phyloP scores from a whole-genome alignment of 1,140 invertebrate species.

The Acromyrmex heyeri region DNA sequence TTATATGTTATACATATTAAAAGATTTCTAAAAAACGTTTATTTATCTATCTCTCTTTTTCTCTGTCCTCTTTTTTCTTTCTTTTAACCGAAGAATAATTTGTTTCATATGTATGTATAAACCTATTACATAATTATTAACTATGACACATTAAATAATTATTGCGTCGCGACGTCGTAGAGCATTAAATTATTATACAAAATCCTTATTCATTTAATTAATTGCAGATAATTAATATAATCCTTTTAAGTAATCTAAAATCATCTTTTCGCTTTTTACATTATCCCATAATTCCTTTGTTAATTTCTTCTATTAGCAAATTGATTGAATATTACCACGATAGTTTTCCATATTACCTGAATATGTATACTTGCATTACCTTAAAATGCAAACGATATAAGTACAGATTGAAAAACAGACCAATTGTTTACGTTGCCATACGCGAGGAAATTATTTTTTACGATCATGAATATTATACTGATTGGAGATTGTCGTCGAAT shows the following conservation, averaged over 20 bases:
- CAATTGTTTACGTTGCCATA: not conserved
- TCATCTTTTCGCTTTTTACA: not conserved
- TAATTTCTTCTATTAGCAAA: not conserved
- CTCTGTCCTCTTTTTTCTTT: not conserved
- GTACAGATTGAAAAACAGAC: not conserved
- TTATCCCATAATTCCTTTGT: not conserved
- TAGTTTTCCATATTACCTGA: not conserved
- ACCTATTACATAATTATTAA: constrained; percentile 1
- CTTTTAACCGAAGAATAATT: not conserved
- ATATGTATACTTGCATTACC: not conserved
- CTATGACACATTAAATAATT: not conserved
- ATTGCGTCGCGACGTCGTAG: not conserved
- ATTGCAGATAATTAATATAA: not conserved
- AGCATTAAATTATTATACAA: not conserved
- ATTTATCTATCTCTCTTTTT: not conserved
- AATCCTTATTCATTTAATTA: constrained; percentile 4
- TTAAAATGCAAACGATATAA: not conserved
- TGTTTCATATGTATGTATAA: not conserved
- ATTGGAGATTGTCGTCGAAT: not conserved
- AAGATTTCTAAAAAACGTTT: not conserved
- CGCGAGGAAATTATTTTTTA: not conserved
- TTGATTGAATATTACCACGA: not conserved
- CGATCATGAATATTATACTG: constrained; percentile 7
- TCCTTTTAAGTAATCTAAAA: no score
- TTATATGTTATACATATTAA: not conserved